Conservation (phyloP, 2,113 vertebrate species). For the Perca fluviatilis region DNA sequence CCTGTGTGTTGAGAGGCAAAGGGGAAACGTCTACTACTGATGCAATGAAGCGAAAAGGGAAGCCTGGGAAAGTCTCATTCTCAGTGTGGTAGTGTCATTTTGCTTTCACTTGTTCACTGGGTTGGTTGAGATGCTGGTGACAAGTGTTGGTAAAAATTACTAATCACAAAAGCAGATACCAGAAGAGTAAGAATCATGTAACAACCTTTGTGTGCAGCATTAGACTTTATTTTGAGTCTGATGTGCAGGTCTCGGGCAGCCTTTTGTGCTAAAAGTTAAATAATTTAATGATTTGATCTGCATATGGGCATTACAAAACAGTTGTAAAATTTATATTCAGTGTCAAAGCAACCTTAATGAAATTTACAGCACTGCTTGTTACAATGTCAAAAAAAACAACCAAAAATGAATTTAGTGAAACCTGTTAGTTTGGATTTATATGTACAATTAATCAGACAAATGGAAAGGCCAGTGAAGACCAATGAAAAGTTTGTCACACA, state of each 20-base stretch:
- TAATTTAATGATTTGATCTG: neutral
- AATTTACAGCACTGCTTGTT: too few species aligned
- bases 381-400: too few species aligned
- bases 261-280: neutral
- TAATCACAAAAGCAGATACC: neutral
- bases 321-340: too few species aligned
- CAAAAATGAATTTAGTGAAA: too few species aligned
- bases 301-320: neutral
- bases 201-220: too few species aligned
- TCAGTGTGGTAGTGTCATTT: neutral
- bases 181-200: neutral
- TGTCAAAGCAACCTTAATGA: neutral
- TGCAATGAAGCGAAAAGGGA: conserved; percentile 50
- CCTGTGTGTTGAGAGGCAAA: conserved; percentile 26
- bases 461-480: neutral
- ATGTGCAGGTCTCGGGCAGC: neutral
- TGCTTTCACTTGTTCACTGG: conserved; percentile 10
- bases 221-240: neutral
- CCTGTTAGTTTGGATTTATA: neutral
- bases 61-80: conserved; percentile 23
- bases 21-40: conserved; percentile 55
- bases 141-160: neutral
- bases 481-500: neutral
- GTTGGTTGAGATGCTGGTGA: neutral
- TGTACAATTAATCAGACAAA: neutral